phyloP scores from a whole-genome alignment of 2,888 invertebrate genomes.

The Hemicrepidius hirtus region DNA sequence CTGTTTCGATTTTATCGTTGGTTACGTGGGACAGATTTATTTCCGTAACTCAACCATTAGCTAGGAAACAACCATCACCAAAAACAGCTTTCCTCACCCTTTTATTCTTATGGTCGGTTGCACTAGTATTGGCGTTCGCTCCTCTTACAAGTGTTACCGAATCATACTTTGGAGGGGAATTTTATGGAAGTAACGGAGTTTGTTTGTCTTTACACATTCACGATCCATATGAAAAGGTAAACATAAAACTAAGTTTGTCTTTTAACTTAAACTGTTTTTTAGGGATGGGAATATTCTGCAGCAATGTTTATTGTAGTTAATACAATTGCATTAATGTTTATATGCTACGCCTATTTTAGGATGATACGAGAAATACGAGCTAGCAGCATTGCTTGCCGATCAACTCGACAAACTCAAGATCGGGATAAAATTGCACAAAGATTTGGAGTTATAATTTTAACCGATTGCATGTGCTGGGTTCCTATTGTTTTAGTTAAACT shows the following conservation, averaged over 20 bases:
- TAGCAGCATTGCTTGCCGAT: conserved; percentile 76
- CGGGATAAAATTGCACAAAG: conserved; percentile 75
- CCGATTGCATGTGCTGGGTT: conserved; percentile 78
- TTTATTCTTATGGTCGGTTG: conserved; percentile 73
- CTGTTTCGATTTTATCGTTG: conserved; percentile 76
- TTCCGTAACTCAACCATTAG: conserved; percentile 76
- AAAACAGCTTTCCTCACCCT: conserved; percentile 73
- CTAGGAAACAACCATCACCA: conserved; percentile 70
- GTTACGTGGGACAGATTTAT: conserved; percentile 79
- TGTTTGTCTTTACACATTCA: conserved; percentile 78
- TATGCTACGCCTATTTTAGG: conserved; percentile 75
- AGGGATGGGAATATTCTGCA: conserved; percentile 79
- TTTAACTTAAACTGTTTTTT: conserved; percentile 39
- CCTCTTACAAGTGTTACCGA: conserved; percentile 71
- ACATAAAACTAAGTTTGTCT: too few species aligned
- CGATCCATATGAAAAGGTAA: conserved; percentile 76
- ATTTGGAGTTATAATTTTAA: conserved; percentile 77
- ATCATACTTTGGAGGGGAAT: conserved; percentile 74
- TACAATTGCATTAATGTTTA: conserved; percentile 75
- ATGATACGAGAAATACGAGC: conserved; percentile 77
- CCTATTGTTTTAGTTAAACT: conserved; percentile 77
- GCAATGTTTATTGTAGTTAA: conserved; percentile 76
- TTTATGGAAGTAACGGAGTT: conserved; percentile 78
- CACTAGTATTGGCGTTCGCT: conserved; percentile 72
- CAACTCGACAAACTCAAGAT: conserved; percentile 76